phyloP scores from a whole-genome alignment of 2,113 vertebrate species.

The Hepsetus odoe region DNA sequence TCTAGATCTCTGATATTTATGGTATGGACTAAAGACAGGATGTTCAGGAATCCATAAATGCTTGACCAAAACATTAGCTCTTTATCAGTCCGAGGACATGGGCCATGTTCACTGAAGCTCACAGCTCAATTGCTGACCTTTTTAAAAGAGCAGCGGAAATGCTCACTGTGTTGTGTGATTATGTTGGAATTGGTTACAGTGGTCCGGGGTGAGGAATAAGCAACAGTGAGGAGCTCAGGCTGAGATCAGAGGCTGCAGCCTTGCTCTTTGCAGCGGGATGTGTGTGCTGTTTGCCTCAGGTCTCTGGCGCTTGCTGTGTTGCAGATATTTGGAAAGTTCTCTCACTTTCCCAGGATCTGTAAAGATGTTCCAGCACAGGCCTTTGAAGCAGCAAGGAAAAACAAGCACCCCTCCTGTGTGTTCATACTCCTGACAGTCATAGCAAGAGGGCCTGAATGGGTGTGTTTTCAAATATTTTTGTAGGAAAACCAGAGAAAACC shows the following conservation, averaged over 20 bases:
- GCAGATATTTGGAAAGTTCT: conserved; percentile 19
- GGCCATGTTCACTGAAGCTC: conserved; percentile 3
- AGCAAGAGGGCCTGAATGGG: not conserved
- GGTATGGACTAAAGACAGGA: not conserved
- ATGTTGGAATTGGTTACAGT: conserved; percentile 26
- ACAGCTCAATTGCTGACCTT: conserved; percentile 26
- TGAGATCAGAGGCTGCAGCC: conserved; percentile 31
- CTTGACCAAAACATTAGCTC: conserved; percentile 3
- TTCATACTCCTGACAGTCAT: conserved; percentile 24
- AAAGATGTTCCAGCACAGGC: conserved; percentile 29
- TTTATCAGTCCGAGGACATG: conserved; percentile 4
- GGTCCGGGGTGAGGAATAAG: not conserved
- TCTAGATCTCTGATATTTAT: too few species aligned
- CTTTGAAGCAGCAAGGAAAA: conserved; percentile 38
- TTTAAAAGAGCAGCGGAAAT: conserved; percentile 13
- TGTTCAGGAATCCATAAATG: not conserved
- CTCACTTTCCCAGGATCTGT: conserved; percentile 25
- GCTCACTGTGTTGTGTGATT: conserved; percentile 21
- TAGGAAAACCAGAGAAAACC: not conserved
- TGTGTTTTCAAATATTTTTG: not conserved
- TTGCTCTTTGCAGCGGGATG: not conserved
- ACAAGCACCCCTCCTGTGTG: conserved; percentile 9
- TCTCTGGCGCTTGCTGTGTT: not conserved
- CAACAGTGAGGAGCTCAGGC: conserved; percentile 29
- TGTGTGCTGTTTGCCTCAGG: not conserved